Conservation (phyloP, 2,797 vertebrate species). For the Pipistrellus kuhlii region DNA sequence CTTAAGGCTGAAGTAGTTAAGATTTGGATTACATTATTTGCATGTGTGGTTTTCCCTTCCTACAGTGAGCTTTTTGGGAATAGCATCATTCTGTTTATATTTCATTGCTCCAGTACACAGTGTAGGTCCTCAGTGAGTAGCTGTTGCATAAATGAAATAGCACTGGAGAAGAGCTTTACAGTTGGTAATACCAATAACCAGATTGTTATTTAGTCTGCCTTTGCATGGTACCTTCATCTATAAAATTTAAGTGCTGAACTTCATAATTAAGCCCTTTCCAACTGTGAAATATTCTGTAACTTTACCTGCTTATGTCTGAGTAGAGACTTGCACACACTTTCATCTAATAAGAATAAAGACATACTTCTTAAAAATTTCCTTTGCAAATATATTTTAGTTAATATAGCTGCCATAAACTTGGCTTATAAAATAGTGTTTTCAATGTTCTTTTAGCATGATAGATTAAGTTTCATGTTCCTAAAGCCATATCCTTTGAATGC, state of each 20-base stretch:
- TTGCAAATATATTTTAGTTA: constrained; percentile 80
- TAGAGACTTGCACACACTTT: constrained; percentile 58
- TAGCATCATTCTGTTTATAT: background rate
- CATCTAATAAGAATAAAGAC: constrained; percentile 76
- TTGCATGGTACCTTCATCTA: constrained; percentile 49
- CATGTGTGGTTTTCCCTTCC: background rate
- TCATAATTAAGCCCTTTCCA: constrained; percentile 76
- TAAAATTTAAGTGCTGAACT: constrained; percentile 68
- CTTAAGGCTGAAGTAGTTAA: background rate
- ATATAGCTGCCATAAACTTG: constrained; percentile 77
- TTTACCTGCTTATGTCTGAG: constrained; percentile 71
- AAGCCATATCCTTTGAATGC: constrained; percentile 80
- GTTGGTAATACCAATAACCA: constrained; percentile 21
- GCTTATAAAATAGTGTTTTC: constrained; percentile 80
- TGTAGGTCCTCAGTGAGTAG: constrained; percentile 5
- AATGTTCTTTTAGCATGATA: constrained; percentile 82
- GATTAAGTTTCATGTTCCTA: constrained; percentile 82
- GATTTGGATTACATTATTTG: background rate
- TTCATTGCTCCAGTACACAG: background rate
- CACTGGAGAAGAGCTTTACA: background rate
- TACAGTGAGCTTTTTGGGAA: background rate
- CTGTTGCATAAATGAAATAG: constrained; percentile 42
- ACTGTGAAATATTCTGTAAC: constrained; percentile 75
- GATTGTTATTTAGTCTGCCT: constrained; percentile 55
- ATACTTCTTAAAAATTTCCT: constrained; percentile 76